phyloP scores from a whole-genome alignment of 2,113 vertebrate genomes.

The Glaucomys volans region DNA sequence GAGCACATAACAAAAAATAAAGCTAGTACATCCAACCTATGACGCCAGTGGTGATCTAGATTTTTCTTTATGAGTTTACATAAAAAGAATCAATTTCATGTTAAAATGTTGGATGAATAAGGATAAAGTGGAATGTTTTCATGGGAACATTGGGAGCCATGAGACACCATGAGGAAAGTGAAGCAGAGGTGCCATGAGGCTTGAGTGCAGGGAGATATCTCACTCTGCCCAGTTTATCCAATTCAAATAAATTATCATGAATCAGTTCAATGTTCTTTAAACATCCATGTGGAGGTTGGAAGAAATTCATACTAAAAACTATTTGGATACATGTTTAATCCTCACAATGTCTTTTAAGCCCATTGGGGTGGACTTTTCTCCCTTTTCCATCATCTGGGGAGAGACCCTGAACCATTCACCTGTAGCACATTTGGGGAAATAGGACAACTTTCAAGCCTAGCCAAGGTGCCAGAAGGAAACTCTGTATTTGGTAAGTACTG shows the following conservation, averaged over 20 bases:
- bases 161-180: background rate
- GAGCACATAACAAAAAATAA: background rate
- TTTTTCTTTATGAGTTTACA: background rate
- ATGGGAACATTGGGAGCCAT: fast-evolving
- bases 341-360: background rate
- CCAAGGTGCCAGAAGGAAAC: fast-evolving
- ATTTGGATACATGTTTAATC: background rate
- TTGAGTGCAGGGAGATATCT: background rate
- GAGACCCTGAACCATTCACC: too few relatives aligned
- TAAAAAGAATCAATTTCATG: background rate
- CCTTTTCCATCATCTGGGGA: background rate
- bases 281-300: background rate
- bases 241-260: background rate
- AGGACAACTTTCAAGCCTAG: background rate
- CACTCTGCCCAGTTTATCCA: background rate
- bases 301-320: background rate
- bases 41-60: background rate
- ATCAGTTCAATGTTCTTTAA: background rate
- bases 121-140: background rate
- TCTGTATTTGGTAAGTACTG: background rate
- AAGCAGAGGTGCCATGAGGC: background rate
- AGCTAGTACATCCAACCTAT: background rate
- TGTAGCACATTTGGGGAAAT: background rate
- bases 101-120: background rate
- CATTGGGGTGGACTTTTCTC: background rate